Base-by-base conservation (phyloP, 1,140 invertebrate genomes). In the Ruditapes philippinarum region DNA sequence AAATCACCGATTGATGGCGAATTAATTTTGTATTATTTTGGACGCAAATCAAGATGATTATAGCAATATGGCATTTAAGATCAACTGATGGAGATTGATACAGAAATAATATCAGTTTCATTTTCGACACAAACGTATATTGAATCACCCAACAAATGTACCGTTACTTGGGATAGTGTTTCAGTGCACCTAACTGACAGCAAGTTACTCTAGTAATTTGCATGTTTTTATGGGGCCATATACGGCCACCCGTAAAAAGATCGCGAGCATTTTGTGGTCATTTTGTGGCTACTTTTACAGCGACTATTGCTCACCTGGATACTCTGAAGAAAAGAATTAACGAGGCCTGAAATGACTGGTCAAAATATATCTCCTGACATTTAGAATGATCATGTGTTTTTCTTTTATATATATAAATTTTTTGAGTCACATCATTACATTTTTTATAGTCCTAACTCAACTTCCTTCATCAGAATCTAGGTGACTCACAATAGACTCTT, bases 21-120 rank as follows among this genome's bases (percentile, higher is more conserved):
- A 73, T 84, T 84, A 84, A 84, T 51, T 84, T 84, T 84, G 62
- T 84, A 73, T 84, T 84, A 84, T 84, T 84, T 84, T 45, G 22
- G 40, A 45, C 54, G 49, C 65, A 14, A 84, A 84, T 62, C 60
- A 70, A 42, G 33, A 88, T 70, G 76, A 78, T 80, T 25, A 49
- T 25, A 51, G 42, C 31, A 65, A n/a, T 79, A 40, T 79, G 85
- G 60, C 74, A 70, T 70, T 80, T 88, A 49, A 79, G 85, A 88
- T 70, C 78, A 11, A 31, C 74, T 78, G 40, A 68, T 70, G 54
- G 31, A 80, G 85, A 88, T 88, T 80, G 19, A 88, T 78, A 60
- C 36, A 17, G 38, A 70, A 68, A 68, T 88, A 88, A 88, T 79
- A 88, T 88, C 76, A 65, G 74, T 88, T 70, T 70, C 73, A 88